phyloP scores from a whole-genome alignment of 2,113 vertebrate species.

The Cyprinodon tularosa region DNA sequence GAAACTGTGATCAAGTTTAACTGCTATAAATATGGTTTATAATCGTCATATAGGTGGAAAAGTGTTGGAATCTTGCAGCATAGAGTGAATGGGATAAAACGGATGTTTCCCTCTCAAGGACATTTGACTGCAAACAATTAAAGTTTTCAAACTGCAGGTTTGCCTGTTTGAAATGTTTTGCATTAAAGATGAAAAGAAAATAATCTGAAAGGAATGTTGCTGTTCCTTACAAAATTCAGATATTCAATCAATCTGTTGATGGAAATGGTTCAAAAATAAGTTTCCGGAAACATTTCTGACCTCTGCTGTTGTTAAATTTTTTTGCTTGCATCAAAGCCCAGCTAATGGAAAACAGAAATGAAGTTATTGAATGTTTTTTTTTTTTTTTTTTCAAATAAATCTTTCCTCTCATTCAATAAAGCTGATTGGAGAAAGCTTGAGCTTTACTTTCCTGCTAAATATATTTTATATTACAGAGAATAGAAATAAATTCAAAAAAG shows the following conservation, averaged over 20 bases:
- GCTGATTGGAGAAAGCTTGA: no score
- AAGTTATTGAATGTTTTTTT: background rate
- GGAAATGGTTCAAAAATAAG: background rate
- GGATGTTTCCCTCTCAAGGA: background rate
- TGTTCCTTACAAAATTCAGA: background rate
- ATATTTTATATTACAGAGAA: no score
- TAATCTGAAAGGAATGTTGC: background rate
- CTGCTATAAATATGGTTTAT: background rate
- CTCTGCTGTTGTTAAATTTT: background rate
- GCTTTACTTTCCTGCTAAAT: no score
- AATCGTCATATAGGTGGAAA: background rate
- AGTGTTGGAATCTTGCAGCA: background rate
- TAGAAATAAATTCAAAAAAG: no score
- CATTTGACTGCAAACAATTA: background rate
- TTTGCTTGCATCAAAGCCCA: background rate
- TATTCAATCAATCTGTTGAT: background rate
- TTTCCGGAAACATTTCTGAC: constrained; percentile 4
- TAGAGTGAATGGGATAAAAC: background rate
- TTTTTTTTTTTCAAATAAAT: no score
- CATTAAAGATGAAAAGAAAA: background rate
- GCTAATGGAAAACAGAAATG: background rate
- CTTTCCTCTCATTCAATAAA: no score
- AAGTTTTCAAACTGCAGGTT: background rate
- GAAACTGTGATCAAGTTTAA: background rate
- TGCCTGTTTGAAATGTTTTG: background rate